phyloP scores from a whole-genome alignment of 2,797 vertebrate genomes.

The Darevskia nairensis region DNA sequence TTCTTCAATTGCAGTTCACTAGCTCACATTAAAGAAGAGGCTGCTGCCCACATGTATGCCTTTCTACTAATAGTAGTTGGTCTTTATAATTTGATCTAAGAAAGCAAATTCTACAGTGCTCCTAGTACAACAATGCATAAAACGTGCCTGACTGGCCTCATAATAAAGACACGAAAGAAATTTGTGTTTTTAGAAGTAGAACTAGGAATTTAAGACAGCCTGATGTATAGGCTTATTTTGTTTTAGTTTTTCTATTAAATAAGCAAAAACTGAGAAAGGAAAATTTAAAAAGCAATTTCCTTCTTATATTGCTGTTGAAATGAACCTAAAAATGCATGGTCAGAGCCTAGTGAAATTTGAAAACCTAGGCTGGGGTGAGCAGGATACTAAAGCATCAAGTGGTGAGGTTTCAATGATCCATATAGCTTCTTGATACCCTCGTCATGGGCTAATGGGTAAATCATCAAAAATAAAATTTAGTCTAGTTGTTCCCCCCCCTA shows the following conservation, averaged over 20 bases:
- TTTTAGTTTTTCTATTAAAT: background rate
- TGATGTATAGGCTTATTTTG: background rate
- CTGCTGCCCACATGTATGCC: background rate
- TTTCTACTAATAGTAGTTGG: background rate
- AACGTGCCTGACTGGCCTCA: background rate
- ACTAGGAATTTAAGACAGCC: background rate
- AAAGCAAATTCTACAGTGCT: background rate
- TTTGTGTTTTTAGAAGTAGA: background rate
- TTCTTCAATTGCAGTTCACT: background rate
- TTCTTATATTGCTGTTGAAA: background rate
- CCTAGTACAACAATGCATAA: background rate
- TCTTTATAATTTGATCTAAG: background rate
- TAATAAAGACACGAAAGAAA: background rate
- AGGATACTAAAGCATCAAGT: background rate
- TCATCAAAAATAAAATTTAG: background rate
- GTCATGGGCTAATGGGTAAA: background rate
- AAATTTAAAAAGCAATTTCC: background rate
- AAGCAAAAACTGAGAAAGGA: background rate
- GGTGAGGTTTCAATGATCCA: background rate
- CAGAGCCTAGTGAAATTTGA: background rate
- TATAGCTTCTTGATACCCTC: background rate
- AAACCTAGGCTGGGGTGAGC: background rate
- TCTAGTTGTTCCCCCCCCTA: background rate
- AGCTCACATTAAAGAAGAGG: background rate
- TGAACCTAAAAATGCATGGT: background rate